These are phyloP conservation scores for Halocaridina rubra DNA, from an alignment of 2,888 invertebrate genomes.

Conservation along the genomic window DNA sequence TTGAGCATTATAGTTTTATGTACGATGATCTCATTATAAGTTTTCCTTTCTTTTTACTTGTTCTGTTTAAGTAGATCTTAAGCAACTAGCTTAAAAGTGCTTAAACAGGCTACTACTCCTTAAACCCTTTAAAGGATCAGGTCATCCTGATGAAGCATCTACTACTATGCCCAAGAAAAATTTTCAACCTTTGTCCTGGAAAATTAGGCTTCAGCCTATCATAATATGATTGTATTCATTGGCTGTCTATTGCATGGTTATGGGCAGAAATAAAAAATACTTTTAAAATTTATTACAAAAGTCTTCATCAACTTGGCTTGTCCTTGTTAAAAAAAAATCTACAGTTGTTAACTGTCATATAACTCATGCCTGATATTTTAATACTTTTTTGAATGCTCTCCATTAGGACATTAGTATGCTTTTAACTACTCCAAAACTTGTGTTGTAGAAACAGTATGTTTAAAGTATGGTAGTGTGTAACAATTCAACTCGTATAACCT, in stretches of 20 bases:
- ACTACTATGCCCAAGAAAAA: too few relatives aligned
- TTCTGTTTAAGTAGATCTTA: conserved; percentile 16
- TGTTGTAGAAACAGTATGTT: conserved; percentile 44
- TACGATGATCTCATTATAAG: conserved; percentile 1
- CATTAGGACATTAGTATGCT: conserved; percentile 47
- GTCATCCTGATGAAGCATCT: too few relatives aligned
- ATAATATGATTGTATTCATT: too few relatives aligned
- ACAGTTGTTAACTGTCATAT: conserved; percentile 30
- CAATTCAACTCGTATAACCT: background rate
- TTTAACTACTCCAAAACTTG: conserved; percentile 40
- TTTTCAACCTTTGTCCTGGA: too few relatives aligned
- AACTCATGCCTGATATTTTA: conserved; percentile 44
- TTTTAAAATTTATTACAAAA: too few relatives aligned
- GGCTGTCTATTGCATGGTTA: too few relatives aligned
- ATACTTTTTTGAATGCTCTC: conserved; percentile 35
- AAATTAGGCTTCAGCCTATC: too few relatives aligned
- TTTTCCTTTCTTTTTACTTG: background rate
- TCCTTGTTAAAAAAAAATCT: too few relatives aligned
- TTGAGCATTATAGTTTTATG: too few relatives aligned
- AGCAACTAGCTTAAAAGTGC: conserved; percentile 45
- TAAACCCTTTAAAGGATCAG: too few relatives aligned
- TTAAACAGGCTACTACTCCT: conserved; percentile 26
- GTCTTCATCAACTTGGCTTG: too few relatives aligned
- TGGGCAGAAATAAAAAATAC: too few relatives aligned
- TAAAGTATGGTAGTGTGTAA: background rate